Base-by-base conservation (phyloP, 2,888 invertebrate genomes). In the Selenia dentaria region DNA sequence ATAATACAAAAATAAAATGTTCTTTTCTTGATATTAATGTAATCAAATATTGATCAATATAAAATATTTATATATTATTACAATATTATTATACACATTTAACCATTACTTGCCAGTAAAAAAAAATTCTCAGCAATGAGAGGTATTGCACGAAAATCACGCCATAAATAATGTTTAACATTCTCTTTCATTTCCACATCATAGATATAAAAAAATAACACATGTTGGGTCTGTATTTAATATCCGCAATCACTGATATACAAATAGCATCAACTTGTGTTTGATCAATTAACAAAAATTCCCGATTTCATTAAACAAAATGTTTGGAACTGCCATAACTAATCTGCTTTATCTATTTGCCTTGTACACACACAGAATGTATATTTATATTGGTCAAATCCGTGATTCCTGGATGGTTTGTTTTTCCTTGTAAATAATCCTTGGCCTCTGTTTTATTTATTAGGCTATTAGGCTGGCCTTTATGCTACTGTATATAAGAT, bases 361-460 rank as follows among this genome's bases (percentile, higher is more conserved):
- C 18, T 6, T 16, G 12, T 37, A 20, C 16, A 18, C n/a, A 20
- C 11, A 18, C 28, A 28, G 12, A 28, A 27, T 37, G 9, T 20
- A 18, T 20, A 34, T 25, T 24, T 38, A 40, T 40, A 25, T 36
- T 5, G 13, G 29, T 18, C 24, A 13, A 44, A 35, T 39, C 45
- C 45, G n/a, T 31, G 45, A 39, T 25, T 31, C 26, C 31, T 36
- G 25, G 24, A 34, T 18, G 25, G 38, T 51, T 49, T 46, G 43
- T 51, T 14, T 41, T 41, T 41, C 39, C 43, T 48, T 45, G 28
- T 41, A 46, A 46, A 43, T 53, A 44, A 44, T 46, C 33, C 36
- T 22, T 26, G 31, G 31, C 39, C 35, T 35, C 26, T 34, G 40
- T 51, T 52, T 52, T 52, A 56, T 56, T 50, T 48, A 48, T 48